Evolutionary conservation across 2,797 vertebrate genomes (phyloP), one percentile per base, ranked within the genome.

Genomic region (Triplophysa bombifrons): DNA sequence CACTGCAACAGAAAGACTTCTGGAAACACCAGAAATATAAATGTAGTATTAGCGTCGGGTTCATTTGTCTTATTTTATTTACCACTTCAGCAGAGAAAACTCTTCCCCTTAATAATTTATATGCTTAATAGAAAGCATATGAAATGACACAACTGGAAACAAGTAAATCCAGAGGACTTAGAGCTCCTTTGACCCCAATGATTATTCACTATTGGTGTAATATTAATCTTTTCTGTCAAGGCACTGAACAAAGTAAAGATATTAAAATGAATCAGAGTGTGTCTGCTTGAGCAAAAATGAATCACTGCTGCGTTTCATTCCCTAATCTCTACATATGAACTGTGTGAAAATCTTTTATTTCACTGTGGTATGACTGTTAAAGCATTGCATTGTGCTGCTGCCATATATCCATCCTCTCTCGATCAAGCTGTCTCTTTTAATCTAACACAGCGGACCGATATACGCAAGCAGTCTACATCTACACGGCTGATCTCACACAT

Each of bases 371-470:
- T 51, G 46, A 71, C 56, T 70, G 67, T 41, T 25, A 50, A 69
- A 70, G 14, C 75, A 30, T 30, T 30, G 30, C 27, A 19, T 9
- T 30, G 7, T 68, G 3, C 19, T 68, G 41, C 22, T 63, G 22
- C 25, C 34, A 38, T 55, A 69, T 17, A 51, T 61, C 55, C 41
- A 17, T 38, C 30, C 34, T 11, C 20, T 44, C 56, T 11, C 25
- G 46, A 71, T 71, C 46, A 55, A 64, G n/a, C 16, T 72, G 76
- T 72, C 75, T 50, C 61, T 71, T 71, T 34, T 20, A 55, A 78
- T 78, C 12, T 14, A 78, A 64, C n/a, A 70, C 38, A 64, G 48
- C 64, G 20, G 3, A 46, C 25, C 5, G 34, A 50, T 77, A 61
- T 51, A 27, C 30, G n/a, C 25, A 58, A 69, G 41, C 1, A 11